Conservation (phyloP, 2,888 invertebrate genomes). For the Drosophila kambysellisi region DNA sequence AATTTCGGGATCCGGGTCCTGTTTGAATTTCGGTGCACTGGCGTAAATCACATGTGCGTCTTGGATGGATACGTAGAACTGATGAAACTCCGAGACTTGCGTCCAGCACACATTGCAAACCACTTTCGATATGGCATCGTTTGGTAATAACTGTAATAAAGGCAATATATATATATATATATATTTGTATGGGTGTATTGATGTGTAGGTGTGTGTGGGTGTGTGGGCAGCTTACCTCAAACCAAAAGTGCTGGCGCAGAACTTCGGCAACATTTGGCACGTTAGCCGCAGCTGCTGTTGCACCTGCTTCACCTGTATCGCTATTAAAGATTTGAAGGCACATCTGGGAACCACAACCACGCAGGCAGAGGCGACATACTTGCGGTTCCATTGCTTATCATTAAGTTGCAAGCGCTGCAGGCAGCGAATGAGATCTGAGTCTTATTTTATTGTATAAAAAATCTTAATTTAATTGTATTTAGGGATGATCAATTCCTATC, state of each 20-base stretch:
- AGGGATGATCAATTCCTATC: conserved; percentile 24
- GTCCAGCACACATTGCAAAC: conserved; percentile 83
- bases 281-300: conserved; percentile 60
- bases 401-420: conserved; percentile 1
- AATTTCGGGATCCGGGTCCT: conserved; percentile 61
- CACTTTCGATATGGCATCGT: conserved; percentile 77
- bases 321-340: conserved; percentile 79
- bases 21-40: conserved; percentile 64
- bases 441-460: conserved; percentile 35
- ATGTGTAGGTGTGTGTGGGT: background rate
- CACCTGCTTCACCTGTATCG: conserved; percentile 59
- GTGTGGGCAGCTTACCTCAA: conserved; percentile 72
- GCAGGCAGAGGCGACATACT: conserved; percentile 81
- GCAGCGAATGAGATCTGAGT: conserved; percentile 20
- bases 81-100: conserved; percentile 82
- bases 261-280: conserved; percentile 74
- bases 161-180: conserved; percentile 4
- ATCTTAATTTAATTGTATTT: conserved; percentile 41
- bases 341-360: conserved; percentile 75
- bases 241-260: conserved; percentile 83
- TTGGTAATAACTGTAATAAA: conserved; percentile 69
- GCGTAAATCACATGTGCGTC: conserved; percentile 76
- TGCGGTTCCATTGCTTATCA: conserved; percentile 55
- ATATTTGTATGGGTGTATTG: background rate
- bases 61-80: conserved; percentile 82